A percentile compares a stretch with the other conserved stretches of the same genome.
Conservation (phyloP, 2,113 vertebrate species). For the Lagopus leucura region DNA sequence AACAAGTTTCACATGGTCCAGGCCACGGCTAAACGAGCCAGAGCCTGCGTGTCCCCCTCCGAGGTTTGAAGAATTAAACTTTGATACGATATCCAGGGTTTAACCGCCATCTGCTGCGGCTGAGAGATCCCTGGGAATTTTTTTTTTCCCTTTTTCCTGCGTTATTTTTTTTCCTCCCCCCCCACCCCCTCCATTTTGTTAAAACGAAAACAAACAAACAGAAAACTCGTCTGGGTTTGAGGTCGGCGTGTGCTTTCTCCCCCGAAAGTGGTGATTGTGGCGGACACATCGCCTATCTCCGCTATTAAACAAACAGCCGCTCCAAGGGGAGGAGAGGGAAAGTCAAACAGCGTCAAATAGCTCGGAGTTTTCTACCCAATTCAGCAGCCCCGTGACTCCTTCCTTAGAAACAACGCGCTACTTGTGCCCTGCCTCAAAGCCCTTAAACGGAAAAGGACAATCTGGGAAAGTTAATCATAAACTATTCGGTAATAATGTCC, state of each 20-base stretch:
- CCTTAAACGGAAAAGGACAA: slow-evolving; percentile 56
- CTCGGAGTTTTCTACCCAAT: background rate
- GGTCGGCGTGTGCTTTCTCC: background rate
- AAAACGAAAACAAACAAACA: slow-evolving; percentile 7
- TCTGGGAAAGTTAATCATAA: slow-evolving; percentile 71
- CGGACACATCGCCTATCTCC: background rate
- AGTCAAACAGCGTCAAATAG: slow-evolving; percentile 41
- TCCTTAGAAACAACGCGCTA: background rate
- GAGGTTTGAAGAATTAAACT: background rate
- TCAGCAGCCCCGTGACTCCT: background rate
- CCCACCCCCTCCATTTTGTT: fast-evolving
- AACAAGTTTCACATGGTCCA: background rate
- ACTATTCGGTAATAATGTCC: slow-evolving; percentile 40
- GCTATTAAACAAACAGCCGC: slow-evolving; percentile 44
- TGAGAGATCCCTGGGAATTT: background rate
- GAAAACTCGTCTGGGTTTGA: background rate
- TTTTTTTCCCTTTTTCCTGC: background rate
- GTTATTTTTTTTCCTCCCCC: background rate
- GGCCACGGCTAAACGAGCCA: background rate
- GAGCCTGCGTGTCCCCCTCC: background rate
- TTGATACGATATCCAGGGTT: background rate
- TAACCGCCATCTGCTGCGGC: slow-evolving; percentile 23
- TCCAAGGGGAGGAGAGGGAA: slow-evolving; percentile 9
- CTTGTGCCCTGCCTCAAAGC: slow-evolving; percentile 19
- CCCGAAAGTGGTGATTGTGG: background rate